Percentiles rank a stretch among this genome's conserved stretches.
These are phyloP conservation scores for Thalassarche chlororhynchos DNA, from an alignment of 2,113 vertebrate genomes.

Conservation along the genomic window DNA sequence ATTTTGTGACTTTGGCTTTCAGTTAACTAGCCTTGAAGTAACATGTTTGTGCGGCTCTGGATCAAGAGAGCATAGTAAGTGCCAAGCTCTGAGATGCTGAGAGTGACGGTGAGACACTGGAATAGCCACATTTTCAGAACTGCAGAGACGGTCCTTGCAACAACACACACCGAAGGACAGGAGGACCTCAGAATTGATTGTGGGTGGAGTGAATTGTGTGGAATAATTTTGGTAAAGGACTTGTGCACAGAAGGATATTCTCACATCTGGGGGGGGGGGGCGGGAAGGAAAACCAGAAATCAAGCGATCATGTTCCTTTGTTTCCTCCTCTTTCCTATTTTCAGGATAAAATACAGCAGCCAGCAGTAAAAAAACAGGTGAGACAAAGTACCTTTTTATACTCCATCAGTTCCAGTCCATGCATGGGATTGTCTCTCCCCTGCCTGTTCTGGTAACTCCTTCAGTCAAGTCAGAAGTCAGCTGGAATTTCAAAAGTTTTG, in stretches of 20 bases:
- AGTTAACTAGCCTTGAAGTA: background rate
- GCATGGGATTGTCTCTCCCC: background rate
- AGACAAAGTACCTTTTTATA: background rate
- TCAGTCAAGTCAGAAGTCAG: background rate
- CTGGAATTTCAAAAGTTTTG: background rate
- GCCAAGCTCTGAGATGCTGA: rapidly evolving
- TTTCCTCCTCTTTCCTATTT: background rate
- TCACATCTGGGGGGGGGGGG: background rate
- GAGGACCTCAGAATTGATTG: background rate
- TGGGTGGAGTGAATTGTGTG: background rate
- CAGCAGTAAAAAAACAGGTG: background rate
- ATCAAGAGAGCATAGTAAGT: rapidly evolving
- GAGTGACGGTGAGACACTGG: background rate
- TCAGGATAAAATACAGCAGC: background rate
- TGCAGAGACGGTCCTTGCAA: background rate
- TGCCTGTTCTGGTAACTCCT: background rate
- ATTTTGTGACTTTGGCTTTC: background rate
- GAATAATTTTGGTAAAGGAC: background rate
- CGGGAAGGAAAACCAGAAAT: background rate
- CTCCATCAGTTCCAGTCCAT: background rate
- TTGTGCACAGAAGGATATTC: background rate
- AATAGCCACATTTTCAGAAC: background rate
- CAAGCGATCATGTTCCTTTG: background rate
- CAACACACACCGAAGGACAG: background rate
- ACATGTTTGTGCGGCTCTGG: background rate